Evolutionary conservation across 92 coral and sea anemone species (phyloP).

Genomic region (Hydrozoanthus gracilis): DNA sequence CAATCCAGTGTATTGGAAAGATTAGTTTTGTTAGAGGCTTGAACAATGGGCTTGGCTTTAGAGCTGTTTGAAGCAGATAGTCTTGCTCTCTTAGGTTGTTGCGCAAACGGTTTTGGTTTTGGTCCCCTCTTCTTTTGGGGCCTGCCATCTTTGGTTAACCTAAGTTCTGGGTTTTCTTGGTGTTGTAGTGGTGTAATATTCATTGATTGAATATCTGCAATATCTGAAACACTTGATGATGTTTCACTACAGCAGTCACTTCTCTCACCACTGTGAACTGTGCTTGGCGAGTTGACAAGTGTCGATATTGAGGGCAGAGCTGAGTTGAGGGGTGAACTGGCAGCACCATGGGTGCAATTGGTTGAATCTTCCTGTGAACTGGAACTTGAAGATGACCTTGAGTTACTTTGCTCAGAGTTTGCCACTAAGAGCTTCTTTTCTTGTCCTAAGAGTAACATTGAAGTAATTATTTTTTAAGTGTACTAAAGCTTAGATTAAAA

Average conservation of each 20-base stretch:
- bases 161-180: conserved; percentile 54
- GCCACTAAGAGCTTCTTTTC: neutral
- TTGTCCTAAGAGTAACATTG: neutral
- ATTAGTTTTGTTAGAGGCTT: conserved; percentile 65
- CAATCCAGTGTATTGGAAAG: conserved; percentile 49
- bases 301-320: conserved; percentile 28
- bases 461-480: neutral
- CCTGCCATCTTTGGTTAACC: conserved; percentile 68
- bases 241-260: conserved; percentile 51
- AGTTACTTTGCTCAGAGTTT: neutral
- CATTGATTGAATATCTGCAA: conserved; percentile 30
- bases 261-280: conserved; percentile 33
- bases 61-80: conserved; percentile 68
- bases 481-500: neutral
- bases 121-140: conserved; percentile 73
- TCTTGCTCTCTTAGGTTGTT: conserved; percentile 67
- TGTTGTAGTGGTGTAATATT: conserved; percentile 52
- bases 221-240: conserved; percentile 40
- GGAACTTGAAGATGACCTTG: neutral
- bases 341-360: neutral
- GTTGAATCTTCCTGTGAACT: conserved; percentile 7
- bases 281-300: conserved; percentile 13
- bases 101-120: conserved; percentile 63
- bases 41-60: conserved; percentile 55
- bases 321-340: conserved; percentile 18